Conservation (phyloP, 1,140 invertebrate genomes). For the Calycopis cecrops region DNA sequence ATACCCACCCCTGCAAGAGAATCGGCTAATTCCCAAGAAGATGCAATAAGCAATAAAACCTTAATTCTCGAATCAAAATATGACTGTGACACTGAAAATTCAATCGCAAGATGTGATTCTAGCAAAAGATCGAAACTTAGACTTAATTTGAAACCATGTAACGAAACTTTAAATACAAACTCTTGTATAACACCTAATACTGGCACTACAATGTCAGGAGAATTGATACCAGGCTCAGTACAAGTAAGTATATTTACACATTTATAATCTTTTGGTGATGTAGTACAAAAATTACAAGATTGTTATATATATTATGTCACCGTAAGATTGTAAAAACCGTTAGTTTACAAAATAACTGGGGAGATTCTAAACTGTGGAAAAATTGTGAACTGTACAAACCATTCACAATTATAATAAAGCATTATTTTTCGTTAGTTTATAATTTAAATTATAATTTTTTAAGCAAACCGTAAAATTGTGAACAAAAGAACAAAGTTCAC, state of each 20-base stretch:
- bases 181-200: conserved; percentile 38
- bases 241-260: conserved; percentile 1
- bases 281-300: not conserved
- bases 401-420: no score
- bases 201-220: conserved; percentile 53
- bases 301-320: not conserved
- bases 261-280: not conserved
- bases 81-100: conserved; percentile 43
- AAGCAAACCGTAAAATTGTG: no score
- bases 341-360: no score
- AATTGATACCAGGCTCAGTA: conserved; percentile 40
- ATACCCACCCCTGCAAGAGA: conserved; percentile 26
- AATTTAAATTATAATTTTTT: no score
- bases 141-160: conserved; percentile 62
- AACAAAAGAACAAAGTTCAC: no score
- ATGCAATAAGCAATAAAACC: conserved; percentile 49
- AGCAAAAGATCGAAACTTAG: conserved; percentile 48
- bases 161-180: conserved; percentile 29
- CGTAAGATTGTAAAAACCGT: no score
- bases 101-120: conserved; percentile 30
- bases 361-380: no score
- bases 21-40: conserved; percentile 50
- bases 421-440: no score
- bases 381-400: no score
- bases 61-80: conserved; percentile 26